Evolutionary conservation across 2,113 vertebrate genomes (phyloP).

Genomic region (Mus spicilegus): DNA sequence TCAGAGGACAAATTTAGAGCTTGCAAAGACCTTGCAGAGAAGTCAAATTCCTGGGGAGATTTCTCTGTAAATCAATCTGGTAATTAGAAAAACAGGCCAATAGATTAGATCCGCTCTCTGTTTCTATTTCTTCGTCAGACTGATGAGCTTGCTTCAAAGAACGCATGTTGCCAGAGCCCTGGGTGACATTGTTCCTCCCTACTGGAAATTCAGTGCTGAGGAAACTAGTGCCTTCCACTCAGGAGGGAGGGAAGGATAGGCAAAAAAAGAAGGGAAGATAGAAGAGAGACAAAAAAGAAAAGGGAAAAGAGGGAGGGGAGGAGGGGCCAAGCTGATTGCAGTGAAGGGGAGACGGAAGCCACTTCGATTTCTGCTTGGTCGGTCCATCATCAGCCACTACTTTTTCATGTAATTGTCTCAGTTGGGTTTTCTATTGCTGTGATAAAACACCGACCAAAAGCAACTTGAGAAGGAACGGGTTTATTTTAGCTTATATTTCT

Average conservation of each 20-base stretch:
- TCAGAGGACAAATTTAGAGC: conserved; percentile 62
- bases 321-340: background rate
- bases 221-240: background rate
- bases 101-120: conserved; percentile 76
- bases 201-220: background rate
- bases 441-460: background rate
- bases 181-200: conserved; percentile 14
- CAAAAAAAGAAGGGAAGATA: background rate
- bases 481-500: background rate
- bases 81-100: conserved; percentile 82
- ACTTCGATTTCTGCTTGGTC: background rate
- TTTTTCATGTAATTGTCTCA: background rate
- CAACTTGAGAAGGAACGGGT: too few species aligned
- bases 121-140: conserved; percentile 80
- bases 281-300: background rate
- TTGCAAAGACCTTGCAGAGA: conserved; percentile 75
- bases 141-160: conserved; percentile 78
- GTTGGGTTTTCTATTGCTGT: background rate
- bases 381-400: background rate
- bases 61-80: conserved; percentile 81
- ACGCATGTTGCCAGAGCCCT: conserved; percentile 55
- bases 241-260: background rate
- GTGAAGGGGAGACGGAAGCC: background rate
- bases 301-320: background rate
- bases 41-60: conserved; percentile 80